Percentiles rank a stretch among this genome's conserved stretches.
Conservation (phyloP, 2,113 vertebrate species). For the Alligator mississippiensis region DNA sequence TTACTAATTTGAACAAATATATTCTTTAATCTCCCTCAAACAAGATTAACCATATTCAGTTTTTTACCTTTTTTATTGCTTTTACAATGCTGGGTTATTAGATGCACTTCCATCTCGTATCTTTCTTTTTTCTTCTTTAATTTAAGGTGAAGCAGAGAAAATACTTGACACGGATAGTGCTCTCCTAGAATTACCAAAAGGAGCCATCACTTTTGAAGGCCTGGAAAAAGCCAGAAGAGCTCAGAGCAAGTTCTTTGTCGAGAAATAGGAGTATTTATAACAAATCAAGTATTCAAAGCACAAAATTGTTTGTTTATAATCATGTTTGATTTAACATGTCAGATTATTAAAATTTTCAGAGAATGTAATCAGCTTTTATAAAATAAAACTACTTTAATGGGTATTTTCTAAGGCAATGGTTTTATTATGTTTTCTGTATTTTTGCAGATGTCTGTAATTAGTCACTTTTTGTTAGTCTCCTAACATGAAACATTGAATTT, state of each 20-base stretch:
- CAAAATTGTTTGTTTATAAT: constrained; percentile 36
- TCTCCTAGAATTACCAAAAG: constrained; percentile 82
- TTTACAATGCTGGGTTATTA: background rate
- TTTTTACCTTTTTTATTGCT: background rate
- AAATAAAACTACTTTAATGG: constrained; percentile 19
- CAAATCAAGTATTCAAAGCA: background rate
- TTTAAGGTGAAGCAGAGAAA: constrained; percentile 87
- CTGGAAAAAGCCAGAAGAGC: constrained; percentile 88
- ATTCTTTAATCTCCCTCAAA: constrained; percentile 4
- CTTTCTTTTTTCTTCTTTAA: background rate
- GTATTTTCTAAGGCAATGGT: background rate
- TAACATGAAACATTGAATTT: background rate
- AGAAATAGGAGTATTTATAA: constrained; percentile 74
- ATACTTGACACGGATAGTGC: constrained; percentile 79
- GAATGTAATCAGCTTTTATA: constrained; percentile 21
- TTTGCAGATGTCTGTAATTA: background rate
- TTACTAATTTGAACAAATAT: background rate
- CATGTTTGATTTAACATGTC: constrained; percentile 25
- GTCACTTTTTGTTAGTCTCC: background rate
- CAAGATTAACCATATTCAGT: background rate
- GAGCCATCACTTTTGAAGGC: constrained; percentile 83
- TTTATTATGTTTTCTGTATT: background rate
- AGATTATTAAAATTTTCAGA: background rate
- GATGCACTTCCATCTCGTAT: background rate
- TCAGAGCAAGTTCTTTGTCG: constrained; percentile 77